Evolutionary conservation across 2,113 vertebrate genomes (phyloP), one percentile per base, ranked within the genome.

Genomic region (Odontesthes bonariensis): DNA sequence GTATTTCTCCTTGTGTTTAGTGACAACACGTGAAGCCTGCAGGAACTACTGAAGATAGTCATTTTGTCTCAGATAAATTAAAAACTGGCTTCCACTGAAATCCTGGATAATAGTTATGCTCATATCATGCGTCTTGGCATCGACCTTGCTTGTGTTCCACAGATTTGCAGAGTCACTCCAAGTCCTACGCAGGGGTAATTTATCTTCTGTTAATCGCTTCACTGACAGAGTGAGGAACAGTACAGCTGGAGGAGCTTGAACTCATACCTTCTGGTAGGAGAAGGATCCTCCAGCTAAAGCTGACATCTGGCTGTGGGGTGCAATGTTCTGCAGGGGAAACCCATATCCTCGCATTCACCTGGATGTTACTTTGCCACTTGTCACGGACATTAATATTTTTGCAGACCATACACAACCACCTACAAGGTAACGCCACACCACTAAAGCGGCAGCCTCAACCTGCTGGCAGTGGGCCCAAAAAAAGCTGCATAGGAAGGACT

Each of bases 101-200:
- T 75, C 57, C 13, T 23, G 1, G 53, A 71, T 59, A 49, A 32
- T 53, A 20, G 1, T 17, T n/a, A 35, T 8, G 5, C 49, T 80
- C 38, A 16, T 49, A 52, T 72, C n/a, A 19, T 31, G 6, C 20
- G 16, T 47, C 38, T 58, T 64, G 42, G 32, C 51, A 38, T 32
- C 57, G 8, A 3, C 23, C 6, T 17, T 44, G 23, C 46, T 42
- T 38, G 17, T 58, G 44, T 27, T 52, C 14, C 56, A 23, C 40
- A 31, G 54, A 63, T 68, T 47, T 57, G 22, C 40, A 56, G 12
- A 49, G 66, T 75, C 61, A 56, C 27, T 55, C 38, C 47, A 65
- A 17, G 7, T 16, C 10, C 22, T 31, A 7, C 23, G 13, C 49
- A 60, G 17, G 62, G 14, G 16, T 42, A 61, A 46, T 62, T 5